Percentiles rank a stretch among this genome's conserved stretches.
phyloP scores from a whole-genome alignment of 2,113 vertebrate genomes.

The Chitala chitala region DNA sequence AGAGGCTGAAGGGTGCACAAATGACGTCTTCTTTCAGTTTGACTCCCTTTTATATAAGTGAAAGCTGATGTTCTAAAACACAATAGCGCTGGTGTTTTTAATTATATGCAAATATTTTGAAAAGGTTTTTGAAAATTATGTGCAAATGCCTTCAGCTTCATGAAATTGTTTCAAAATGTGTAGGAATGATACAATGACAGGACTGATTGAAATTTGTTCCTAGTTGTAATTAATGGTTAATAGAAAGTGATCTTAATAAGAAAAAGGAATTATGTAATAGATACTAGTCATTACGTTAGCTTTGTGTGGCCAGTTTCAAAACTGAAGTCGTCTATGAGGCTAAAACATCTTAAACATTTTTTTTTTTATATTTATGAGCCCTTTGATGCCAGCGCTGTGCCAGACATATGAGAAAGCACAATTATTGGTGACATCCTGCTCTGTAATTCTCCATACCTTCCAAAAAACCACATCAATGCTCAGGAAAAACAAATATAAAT shows the following conservation, averaged over 20 bases:
- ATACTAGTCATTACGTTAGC: not conserved
- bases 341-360: slow-evolving; percentile 21
- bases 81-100: not conserved
- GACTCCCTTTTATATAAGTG: not conserved
- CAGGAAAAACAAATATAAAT: slow-evolving; percentile 52
- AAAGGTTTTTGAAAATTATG: not conserved
- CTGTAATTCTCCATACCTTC: slow-evolving; percentile 67
- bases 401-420: slow-evolving; percentile 48
- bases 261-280: not conserved
- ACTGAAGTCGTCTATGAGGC: not conserved
- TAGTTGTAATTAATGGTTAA: not conserved
- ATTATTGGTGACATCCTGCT: slow-evolving; percentile 45
- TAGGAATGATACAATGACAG: not conserved
- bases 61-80: not conserved
- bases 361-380: slow-evolving; percentile 1
- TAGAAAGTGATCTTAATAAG: not conserved
- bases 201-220: not conserved
- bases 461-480: slow-evolving; percentile 53
- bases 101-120: not conserved
- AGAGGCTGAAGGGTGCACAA: not conserved
- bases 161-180: not conserved
- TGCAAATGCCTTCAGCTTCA: too few species aligned
- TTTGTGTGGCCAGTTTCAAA: slow-evolving; percentile 2
- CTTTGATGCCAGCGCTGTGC: slow-evolving; percentile 53
- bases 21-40: slow-evolving; percentile 6